A percentile compares a stretch with the other conserved stretches of the same genome.
Evolutionary conservation across 2,888 invertebrate species (phyloP).

Genomic region (Parapristionchus giblindavisi): DNA sequence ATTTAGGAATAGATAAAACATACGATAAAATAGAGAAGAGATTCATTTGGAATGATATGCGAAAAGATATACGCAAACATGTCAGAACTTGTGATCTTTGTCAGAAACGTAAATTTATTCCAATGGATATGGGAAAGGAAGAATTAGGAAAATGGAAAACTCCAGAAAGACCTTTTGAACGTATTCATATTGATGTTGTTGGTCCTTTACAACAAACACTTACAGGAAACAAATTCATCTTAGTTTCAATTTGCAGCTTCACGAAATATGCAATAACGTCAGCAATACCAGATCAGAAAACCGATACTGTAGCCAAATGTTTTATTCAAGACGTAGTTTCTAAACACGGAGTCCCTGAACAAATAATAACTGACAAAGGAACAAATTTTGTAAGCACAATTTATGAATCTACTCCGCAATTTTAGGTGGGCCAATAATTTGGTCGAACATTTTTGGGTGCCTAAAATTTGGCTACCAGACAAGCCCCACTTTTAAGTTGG

Average conservation of each 20-base stretch:
- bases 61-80: constrained; percentile 35
- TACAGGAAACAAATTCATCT: constrained; percentile 40
- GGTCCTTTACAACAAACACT: constrained; percentile 42
- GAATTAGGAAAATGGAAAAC: constrained; percentile 25
- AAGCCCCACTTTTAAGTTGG: too few relatives aligned
- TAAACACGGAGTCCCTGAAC: not conserved
- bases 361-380: constrained; percentile 1
- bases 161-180: constrained; percentile 35
- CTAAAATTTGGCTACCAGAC: too few relatives aligned
- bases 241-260: constrained; percentile 40
- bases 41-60: constrained; percentile 45
- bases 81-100: constrained; percentile 41
- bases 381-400: constrained; percentile 3
- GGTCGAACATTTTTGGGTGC: too few relatives aligned
- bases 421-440: too few relatives aligned
- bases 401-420: not conserved
- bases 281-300: constrained; percentile 58
- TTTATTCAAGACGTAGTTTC: constrained; percentile 1
- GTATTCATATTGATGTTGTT: constrained; percentile 43
- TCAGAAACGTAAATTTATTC: constrained; percentile 40
- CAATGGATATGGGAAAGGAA: constrained; percentile 35
- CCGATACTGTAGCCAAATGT: not conserved
- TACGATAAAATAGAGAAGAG: constrained; percentile 38
- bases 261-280: constrained; percentile 55
- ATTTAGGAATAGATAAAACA: constrained; percentile 43